Conservation (phyloP, 2,797 vertebrate genomes). For the Micropoecilia bifurca region DNA sequence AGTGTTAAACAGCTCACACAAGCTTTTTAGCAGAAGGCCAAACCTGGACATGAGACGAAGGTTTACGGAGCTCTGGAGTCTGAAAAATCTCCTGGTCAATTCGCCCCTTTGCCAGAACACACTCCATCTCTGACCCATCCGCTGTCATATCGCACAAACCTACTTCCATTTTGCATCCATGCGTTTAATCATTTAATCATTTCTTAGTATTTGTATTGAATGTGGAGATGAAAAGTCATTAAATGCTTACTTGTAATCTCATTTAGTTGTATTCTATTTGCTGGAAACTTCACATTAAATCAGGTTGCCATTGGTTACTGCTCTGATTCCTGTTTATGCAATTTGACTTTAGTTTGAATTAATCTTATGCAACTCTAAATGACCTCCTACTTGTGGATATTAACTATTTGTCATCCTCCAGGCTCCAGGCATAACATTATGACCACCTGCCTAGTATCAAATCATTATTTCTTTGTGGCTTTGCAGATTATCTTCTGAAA, state of each 20-base stretch:
- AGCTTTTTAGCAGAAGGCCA: conserved; percentile 44
- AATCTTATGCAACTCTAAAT: not conserved
- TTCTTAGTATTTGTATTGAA: not conserved
- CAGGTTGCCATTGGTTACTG: not conserved
- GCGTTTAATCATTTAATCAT: not conserved
- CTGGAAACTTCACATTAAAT: not conserved
- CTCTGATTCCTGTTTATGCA: not conserved
- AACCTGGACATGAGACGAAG: conserved; percentile 52
- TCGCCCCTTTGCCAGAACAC: not conserved
- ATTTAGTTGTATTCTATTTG: not conserved
- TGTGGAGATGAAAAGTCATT: not conserved
- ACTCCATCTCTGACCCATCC: not conserved
- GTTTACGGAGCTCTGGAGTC: conserved; percentile 47
- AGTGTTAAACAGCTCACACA: conserved; percentile 27
- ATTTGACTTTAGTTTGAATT: not conserved
- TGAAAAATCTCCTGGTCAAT: not conserved
- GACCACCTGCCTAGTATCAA: not conserved
- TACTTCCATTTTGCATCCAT: not conserved
- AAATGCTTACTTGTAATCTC: not conserved
- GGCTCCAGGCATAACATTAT: not conserved
- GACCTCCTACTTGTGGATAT: not conserved
- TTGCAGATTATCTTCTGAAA: not conserved
- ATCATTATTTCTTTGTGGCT: not conserved
- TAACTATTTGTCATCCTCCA: not conserved
- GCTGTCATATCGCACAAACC: not conserved